phyloP scores from a whole-genome alignment of 2,113 vertebrate species.

The Leucopternis melanops region DNA sequence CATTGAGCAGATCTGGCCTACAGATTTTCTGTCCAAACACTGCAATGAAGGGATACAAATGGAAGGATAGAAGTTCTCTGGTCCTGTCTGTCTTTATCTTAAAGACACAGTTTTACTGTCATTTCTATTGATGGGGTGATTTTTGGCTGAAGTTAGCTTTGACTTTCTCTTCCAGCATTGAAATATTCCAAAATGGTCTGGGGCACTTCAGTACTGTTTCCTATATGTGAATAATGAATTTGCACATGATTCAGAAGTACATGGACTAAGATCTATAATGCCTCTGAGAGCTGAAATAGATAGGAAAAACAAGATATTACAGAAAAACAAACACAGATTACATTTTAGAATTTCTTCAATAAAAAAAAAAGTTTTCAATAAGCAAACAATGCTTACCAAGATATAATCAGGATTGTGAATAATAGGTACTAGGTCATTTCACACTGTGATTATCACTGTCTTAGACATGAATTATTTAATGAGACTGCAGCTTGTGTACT shows the following conservation, averaged over 20 bases:
- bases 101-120: neutral
- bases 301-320: neutral
- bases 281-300: neutral
- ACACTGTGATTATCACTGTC: neutral
- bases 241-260: neutral
- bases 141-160: neutral
- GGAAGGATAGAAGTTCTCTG: neutral
- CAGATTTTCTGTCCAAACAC: accelerated
- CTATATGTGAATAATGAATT: neutral
- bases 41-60: neutral
- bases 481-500: neutral
- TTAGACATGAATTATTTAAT: neutral
- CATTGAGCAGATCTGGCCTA: accelerated
- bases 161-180: neutral
- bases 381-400: neutral
- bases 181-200: neutral
- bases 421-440: neutral
- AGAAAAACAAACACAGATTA: neutral
- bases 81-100: neutral
- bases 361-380: neutral
- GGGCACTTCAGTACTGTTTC: neutral
- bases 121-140: accelerated
- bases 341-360: neutral
- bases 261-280: neutral
- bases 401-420: neutral